Conservation (phyloP, 2,888 invertebrate genomes). For the Hydriomena furcata region DNA sequence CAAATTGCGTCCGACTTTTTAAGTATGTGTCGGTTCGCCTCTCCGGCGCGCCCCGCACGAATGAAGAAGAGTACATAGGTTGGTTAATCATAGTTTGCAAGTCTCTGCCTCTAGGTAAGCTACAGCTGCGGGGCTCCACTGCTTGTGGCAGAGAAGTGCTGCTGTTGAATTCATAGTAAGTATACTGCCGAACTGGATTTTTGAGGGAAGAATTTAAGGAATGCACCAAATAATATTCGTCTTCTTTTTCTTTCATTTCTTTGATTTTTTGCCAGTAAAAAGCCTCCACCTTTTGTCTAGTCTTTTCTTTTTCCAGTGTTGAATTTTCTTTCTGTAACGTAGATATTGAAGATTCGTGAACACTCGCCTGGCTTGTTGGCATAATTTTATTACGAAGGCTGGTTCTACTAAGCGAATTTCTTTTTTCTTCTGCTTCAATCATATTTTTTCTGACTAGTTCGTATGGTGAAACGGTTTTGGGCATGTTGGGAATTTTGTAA, state of each 20-base stretch:
- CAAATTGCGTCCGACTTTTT: conserved; percentile 41
- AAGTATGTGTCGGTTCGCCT: conserved; percentile 68
- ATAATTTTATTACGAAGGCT: conserved; percentile 49
- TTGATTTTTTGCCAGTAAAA: conserved; percentile 88
- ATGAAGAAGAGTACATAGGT: conserved; percentile 51
- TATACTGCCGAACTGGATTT: conserved; percentile 36
- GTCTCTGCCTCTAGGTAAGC: conserved; percentile 61
- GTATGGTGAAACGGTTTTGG: conserved; percentile 72
- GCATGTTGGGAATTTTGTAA: conserved; percentile 71
- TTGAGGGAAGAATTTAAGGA: conserved; percentile 42
- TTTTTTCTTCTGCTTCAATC: conserved; percentile 69
- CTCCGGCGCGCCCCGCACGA: conserved; percentile 61
- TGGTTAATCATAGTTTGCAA: conserved; percentile 49
- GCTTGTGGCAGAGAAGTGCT: conserved; percentile 54
- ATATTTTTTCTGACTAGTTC: conserved; percentile 68
- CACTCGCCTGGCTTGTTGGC: conserved; percentile 41
- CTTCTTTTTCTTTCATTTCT: conserved; percentile 85
- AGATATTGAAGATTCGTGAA: conserved; percentile 32
- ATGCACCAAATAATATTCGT: conserved; percentile 73
- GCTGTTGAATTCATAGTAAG: conserved; percentile 47
- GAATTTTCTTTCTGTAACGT: conserved; percentile 32
- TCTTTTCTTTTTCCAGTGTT: conserved; percentile 73
- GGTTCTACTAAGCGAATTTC: conserved; percentile 59
- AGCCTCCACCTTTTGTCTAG: conserved; percentile 84
- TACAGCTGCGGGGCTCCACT: conserved; percentile 56